Percentiles rank a stretch among this genome's conserved stretches.
Conservation (phyloP, 2,888 invertebrate genomes). For the Eulithis prunata region DNA sequence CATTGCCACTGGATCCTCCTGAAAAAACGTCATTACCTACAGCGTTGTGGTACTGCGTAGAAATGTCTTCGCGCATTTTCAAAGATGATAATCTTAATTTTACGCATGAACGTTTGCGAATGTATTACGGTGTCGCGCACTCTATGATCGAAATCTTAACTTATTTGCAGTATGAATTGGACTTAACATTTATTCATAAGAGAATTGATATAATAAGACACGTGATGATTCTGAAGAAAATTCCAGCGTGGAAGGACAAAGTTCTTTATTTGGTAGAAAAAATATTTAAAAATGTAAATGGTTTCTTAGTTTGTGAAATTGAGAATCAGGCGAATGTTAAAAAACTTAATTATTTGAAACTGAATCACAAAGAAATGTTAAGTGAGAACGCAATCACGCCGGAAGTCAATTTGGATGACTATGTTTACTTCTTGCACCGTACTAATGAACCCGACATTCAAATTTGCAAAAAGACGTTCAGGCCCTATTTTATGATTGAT, state of each 20-base stretch:
- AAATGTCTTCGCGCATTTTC: not conserved
- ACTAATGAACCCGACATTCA: not conserved
- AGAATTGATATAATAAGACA: not conserved
- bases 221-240: not conserved
- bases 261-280: not conserved
- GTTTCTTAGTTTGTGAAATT: not conserved
- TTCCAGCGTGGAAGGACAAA: not conserved
- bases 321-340: not conserved
- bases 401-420: not conserved
- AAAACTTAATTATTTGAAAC: not conserved
- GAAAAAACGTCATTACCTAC: not conserved
- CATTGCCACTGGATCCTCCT: not conserved
- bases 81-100: not conserved
- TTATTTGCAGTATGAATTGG: not conserved
- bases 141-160: not conserved
- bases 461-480: not conserved
- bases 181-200: not conserved
- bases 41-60: not conserved
- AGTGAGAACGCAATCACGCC: not conserved
- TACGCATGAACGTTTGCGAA: not conserved
- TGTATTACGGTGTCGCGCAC: slow-evolving; percentile 1
- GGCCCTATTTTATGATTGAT: not conserved
- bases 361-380: not conserved
- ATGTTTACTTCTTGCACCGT: not conserved
- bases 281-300: not conserved